Percentiles rank a stretch among this genome's conserved stretches.
Conservation (phyloP, 2,888 invertebrate genomes). For the Lysandra coridon region DNA sequence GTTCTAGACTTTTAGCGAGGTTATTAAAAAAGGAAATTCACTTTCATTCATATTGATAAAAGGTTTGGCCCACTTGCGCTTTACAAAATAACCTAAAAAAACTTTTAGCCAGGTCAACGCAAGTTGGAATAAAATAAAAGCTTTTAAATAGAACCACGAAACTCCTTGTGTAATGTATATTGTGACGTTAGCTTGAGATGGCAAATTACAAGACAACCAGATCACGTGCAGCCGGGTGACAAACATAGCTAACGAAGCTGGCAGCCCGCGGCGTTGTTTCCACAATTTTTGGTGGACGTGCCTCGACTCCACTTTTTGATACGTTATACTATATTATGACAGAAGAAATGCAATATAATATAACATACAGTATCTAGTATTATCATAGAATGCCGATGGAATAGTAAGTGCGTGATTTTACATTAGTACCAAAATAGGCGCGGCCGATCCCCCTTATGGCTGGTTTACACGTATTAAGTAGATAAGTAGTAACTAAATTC, state of each 20-base stretch:
- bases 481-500: too few relatives aligned
- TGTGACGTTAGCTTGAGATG: neutral
- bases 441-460: too few relatives aligned
- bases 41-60: neutral
- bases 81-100: neutral
- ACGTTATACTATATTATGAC: neutral
- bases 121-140: neutral
- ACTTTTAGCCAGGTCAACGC: neutral
- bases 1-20: too few relatives aligned
- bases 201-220: constrained; percentile 14
- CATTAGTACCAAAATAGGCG: too few relatives aligned
- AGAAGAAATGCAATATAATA: neutral
- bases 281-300: constrained; percentile 52
- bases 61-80: neutral
- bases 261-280: constrained; percentile 43
- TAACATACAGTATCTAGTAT: too few relatives aligned
- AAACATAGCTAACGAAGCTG: constrained; percentile 57
- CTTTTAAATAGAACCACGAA: neutral
- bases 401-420: too few relatives aligned
- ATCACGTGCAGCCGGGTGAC: constrained; percentile 35
- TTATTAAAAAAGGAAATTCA: too few relatives aligned
- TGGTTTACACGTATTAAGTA: too few relatives aligned
- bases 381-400: too few relatives aligned
- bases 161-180: neutral
- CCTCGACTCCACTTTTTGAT: constrained; percentile 30